A percentile compares a stretch with the other conserved stretches of the same genome.
Evolutionary conservation across 2,797 vertebrate species (phyloP).

Genomic region (Lithobates pipiens): DNA sequence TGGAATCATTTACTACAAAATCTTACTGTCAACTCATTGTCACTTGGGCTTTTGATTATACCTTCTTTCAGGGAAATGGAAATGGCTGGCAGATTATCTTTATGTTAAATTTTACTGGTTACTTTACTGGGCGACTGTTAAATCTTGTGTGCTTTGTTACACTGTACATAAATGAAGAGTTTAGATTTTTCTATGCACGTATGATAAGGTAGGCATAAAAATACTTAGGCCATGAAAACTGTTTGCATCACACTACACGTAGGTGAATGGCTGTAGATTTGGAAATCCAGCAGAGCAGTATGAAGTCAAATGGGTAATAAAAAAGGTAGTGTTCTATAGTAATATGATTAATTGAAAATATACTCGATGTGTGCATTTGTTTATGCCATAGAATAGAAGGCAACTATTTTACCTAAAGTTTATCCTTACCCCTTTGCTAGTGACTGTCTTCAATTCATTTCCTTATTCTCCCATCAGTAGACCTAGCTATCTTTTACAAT

Average conservation of each 20-base stretch:
- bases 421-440: neutral
- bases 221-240: neutral
- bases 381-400: neutral
- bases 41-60: conserved; percentile 98
- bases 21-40: conserved; percentile 99
- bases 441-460: neutral
- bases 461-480: no score
- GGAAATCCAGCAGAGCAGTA: neutral
- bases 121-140: conserved; percentile 83
- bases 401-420: neutral
- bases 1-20: conserved; percentile 99
- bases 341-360: no score
- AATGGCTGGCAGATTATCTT: conserved; percentile 92
- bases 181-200: neutral
- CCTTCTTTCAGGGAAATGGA: conserved; percentile 82
- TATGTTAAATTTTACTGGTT: conserved; percentile 84
- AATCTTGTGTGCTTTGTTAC: conserved; percentile 76
- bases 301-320: neutral
- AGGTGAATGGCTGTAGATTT: neutral
- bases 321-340: no score
- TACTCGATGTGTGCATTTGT: no score
- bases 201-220: neutral
- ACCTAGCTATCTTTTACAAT: no score
- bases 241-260: neutral
- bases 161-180: conserved; percentile 32